Percentiles rank a stretch among this genome's conserved stretches.
These are phyloP conservation scores for Barypeithes pellucidus DNA, from an alignment of 2,888 invertebrate genomes.

Conservation along the genomic window DNA sequence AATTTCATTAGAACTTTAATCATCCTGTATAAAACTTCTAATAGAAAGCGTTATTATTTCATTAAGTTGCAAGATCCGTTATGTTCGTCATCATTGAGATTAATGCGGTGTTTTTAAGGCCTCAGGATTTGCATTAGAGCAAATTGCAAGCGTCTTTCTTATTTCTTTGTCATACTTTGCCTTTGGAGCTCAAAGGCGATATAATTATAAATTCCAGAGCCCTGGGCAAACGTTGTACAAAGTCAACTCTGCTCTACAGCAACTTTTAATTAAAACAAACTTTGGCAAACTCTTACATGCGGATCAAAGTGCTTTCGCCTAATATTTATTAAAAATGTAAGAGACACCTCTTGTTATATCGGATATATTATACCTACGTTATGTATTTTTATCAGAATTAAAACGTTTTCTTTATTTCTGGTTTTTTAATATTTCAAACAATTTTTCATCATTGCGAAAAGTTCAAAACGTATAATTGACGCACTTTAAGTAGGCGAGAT, in stretches of 20 bases:
- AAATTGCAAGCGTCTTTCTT: slow-evolving; percentile 54
- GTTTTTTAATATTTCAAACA: background rate
- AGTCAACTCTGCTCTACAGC: slow-evolving; percentile 66
- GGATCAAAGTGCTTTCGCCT: slow-evolving; percentile 68
- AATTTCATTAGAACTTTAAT: background rate
- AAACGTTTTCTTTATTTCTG: background rate
- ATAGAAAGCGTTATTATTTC: slow-evolving; percentile 33
- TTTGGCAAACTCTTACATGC: slow-evolving; percentile 64
- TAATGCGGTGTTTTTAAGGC: slow-evolving; percentile 34
- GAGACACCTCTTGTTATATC: slow-evolving; percentile 58
- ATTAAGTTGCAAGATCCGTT: slow-evolving; percentile 26
- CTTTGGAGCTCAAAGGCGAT: slow-evolving; percentile 64
- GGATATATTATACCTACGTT: slow-evolving; percentile 29
- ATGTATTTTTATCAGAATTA: slow-evolving; percentile 18
- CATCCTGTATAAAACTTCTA: slow-evolving; percentile 1
- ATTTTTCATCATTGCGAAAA: too few species aligned
- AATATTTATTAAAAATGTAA: slow-evolving; percentile 68
- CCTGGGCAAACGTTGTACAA: slow-evolving; percentile 65
- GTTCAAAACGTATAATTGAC: too few species aligned
- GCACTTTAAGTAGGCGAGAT: slow-evolving; percentile 60
- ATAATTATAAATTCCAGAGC: slow-evolving; percentile 69
- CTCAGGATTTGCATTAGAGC: slow-evolving; percentile 38
- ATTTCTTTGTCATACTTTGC: slow-evolving; percentile 58
- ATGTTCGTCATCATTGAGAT: slow-evolving; percentile 33
- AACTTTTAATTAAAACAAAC: slow-evolving; percentile 71